phyloP scores from a whole-genome alignment of 1,140 invertebrate genomes.

The Trialeurodes vaporariorum region DNA sequence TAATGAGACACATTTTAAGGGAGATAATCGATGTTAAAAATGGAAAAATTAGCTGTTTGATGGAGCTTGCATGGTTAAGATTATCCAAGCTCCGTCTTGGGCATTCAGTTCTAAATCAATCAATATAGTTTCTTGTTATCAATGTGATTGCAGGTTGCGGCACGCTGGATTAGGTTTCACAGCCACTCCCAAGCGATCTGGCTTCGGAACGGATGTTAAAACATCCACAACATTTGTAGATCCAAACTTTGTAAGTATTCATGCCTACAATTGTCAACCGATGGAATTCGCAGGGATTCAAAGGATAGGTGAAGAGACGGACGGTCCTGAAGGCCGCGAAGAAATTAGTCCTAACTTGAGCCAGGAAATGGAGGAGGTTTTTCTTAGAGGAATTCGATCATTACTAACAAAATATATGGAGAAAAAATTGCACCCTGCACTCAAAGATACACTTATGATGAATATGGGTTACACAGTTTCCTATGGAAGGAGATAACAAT shows the following conservation, averaged over 20 bases:
- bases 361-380: slow-evolving; percentile 67
- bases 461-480: slow-evolving; percentile 75
- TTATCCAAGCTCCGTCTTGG: too few relatives aligned
- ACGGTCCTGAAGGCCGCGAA: slow-evolving; percentile 22
- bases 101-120: too few relatives aligned
- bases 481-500: slow-evolving; percentile 43
- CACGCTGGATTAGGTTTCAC: slow-evolving; percentile 63
- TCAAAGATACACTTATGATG: slow-evolving; percentile 70
- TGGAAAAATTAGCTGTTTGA: too few relatives aligned
- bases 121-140: too few relatives aligned
- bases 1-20: too few relatives aligned
- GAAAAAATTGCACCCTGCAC: slow-evolving; percentile 63
- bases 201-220: slow-evolving; percentile 42
- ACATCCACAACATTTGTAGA: slow-evolving; percentile 71
- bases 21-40: too few relatives aligned
- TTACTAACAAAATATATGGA: slow-evolving; percentile 72
- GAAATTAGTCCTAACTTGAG: slow-evolving; percentile 23
- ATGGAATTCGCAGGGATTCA: neutral
- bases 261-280: slow-evolving; percentile 62
- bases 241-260: slow-evolving; percentile 67
- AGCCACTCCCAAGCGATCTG: slow-evolving; percentile 35
- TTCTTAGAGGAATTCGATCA: slow-evolving; percentile 60
- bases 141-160: slow-evolving; percentile 44
- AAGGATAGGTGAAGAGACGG: slow-evolving; percentile 15
- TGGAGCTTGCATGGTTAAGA: too few relatives aligned